Base-by-base conservation (phyloP, 2,888 invertebrate species). In the Galerucella pusilla region DNA sequence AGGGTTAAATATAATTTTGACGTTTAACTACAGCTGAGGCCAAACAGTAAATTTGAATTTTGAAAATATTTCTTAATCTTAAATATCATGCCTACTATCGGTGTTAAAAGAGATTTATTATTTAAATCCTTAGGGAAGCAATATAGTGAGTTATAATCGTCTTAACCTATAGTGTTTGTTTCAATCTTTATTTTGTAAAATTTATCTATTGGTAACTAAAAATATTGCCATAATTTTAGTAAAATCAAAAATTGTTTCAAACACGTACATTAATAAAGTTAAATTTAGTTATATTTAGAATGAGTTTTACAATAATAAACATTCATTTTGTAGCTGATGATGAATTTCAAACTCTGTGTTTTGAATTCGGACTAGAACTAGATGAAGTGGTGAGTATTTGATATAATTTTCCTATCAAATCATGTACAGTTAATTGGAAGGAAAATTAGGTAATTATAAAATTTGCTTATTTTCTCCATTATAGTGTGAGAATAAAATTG, bases 321-420 rank as follows among this genome's bases (percentile, higher is more conserved):
- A 42, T 42, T 10, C 16, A 20, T 75, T 82, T 90, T 92, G 81
- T 88, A 98, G 98, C 94, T 82, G 98, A 99, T 88, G 95, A 98
- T 83, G 97, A 99, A 86, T 99, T 99, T 87, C 96, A 96, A 88
- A 92, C 94, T 71, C 88, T 99, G 9, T 99, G 99, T 87, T 99
- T 99, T 88, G 94, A 96, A 81, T 99, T 96, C 88, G 99, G 99
- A 0, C 89, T 99, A 80, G 99, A 99, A 88, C 89, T 99, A 73
- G 99, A 99, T 90, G 99, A 99, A 94, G 95, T 99, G 84, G 98
- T 97, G 90, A 91, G 94, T 90, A 82, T 54, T 46, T 71, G 20
- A 69, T 67, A 11, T 68, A 52, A 54, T 28, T 61, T n/a, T 52
- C 46, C 46, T 68, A 49, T 65, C 57, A 42, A 9, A 42, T 9